Base-by-base conservation (phyloP, 1,140 invertebrate species). In the Capitella teleta region DNA sequence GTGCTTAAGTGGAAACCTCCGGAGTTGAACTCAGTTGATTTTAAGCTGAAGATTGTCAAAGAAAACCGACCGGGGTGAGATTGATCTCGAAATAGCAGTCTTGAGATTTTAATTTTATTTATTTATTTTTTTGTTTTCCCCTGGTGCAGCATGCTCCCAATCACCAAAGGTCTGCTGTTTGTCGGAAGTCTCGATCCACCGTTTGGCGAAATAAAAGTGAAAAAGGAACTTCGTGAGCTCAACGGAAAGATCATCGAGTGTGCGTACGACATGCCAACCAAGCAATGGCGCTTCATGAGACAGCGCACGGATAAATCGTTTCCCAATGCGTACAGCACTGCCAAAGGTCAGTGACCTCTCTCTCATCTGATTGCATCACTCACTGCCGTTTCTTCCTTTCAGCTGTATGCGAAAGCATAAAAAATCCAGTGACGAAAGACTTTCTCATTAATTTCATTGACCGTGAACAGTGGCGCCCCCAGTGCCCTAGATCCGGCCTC, bases 1-100 rank as follows among this genome's bases (percentile, higher is more conserved):
- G 86, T 96, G 0, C 70, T 99, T 1, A 99, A 99, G 71, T 99
- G 96, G 96, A 99, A 99, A 73, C 95, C 95, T 0, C 76, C 82
- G 3, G 78, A 82, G 28, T 77, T 90, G 61, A 98, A 98, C 73
- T 95, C 93, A 2, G 83, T 99, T 1, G 96, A 99, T 74, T 99
- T 99, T 69, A 81, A 78, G 61, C 69, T 98, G 14, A 84, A 86
- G 70, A 85, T 98, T 41, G 77, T 77, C 0, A 81, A 70, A 24
- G 81, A 86, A 66, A 69, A 74, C 18, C 80, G 84, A 34, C 62
- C 70, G 55, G 91, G 92, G 82, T 84, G 75, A 73, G 74, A 67
- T n/a, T 16, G 41, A 12, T 19, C 21, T 41, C 12, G 10, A 34
- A 34, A 34, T 16, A 41, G 38, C 19, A 19, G 38, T 32, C n/a